These are phyloP conservation scores for Drosophila colorata DNA, from an alignment of 2,888 invertebrate species.

Conservation along the genomic window DNA sequence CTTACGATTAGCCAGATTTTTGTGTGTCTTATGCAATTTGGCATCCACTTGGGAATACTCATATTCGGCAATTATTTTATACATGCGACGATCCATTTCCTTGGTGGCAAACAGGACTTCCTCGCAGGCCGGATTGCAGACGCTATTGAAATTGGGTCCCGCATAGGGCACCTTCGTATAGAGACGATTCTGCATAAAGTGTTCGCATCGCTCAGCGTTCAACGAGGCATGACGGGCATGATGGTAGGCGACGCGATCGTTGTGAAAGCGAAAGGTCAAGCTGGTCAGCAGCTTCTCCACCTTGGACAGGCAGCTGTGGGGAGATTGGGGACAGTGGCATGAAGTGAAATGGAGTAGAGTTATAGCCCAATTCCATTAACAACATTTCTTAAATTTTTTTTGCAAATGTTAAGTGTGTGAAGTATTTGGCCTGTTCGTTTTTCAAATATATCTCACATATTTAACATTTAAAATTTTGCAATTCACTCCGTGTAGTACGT, in stretches of 20 bases:
- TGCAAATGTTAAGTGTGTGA: too few species aligned
- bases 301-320: slow-evolving; percentile 71
- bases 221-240: background rate
- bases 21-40: background rate
- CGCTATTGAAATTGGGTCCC: slow-evolving; percentile 56
- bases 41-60: slow-evolving; percentile 34
- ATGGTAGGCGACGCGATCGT: slow-evolving; percentile 47
- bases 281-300: slow-evolving; percentile 75
- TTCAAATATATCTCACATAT: too few species aligned
- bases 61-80: slow-evolving; percentile 59
- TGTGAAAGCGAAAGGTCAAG: slow-evolving; percentile 74
- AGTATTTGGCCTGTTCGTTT: too few species aligned
- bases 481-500: too few species aligned
- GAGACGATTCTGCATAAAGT: slow-evolving; percentile 28
- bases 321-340: too few species aligned
- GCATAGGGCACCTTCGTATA: slow-evolving; percentile 60
- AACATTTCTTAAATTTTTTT: too few species aligned
- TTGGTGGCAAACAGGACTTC: background rate
- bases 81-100: slow-evolving; percentile 61
- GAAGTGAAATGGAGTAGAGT: too few species aligned
- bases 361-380: too few species aligned
- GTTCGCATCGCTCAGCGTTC: slow-evolving; percentile 2
- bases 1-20: slow-evolving; percentile 28
- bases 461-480: too few species aligned
- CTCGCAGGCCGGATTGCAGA: slow-evolving; percentile 41